Evolutionary conservation across 2,113 vertebrate species (phyloP), one percentile per base, ranked within the genome.

Genomic region (Lepidothrix coronata): DNA sequence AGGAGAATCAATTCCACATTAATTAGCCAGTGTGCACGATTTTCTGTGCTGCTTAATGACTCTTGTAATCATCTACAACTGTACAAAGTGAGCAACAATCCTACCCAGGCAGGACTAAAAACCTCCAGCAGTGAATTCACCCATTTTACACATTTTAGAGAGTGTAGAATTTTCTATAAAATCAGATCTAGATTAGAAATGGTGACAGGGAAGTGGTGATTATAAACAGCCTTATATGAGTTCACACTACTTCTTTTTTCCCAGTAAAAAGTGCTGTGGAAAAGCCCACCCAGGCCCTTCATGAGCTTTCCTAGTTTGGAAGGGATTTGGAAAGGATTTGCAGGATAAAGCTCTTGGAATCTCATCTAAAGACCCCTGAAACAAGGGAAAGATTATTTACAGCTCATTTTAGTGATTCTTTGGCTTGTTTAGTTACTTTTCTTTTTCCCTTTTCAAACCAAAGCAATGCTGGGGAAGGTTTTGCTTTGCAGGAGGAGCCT

Each of bases 11-110:
- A 84, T 93, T 72, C 92, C 52, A 37, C 86, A 78, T 94, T 96
- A 94, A 92, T 97, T 96, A 95, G 78, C 49, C 74, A 89, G 65
- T 73, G 74, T 59, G 70, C 79, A 67, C 30, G 70, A 93, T 94
- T 96, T 96, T 96, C 86, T 91, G 77, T 91, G 77, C 68, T 96
- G 88, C 83, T 86, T 96, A 96, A 94, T 91, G 91, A 92, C 79
- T 96, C 96, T 37, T 95, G 76, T 94, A 97, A 96, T 95, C 87
- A 94, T 75, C 95, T 84, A 89, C 88, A 94, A 93, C 92, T 92
- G 61, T 86, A 84, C 67, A 27, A 43, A 91, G 57, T 0, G 46
- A 88, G 43, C 25, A 62, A 75, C 72, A 72, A 33, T 46, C 3
- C 4, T 39, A 75, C 12, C 30, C 70, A 67, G 88, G 72, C 79